phyloP scores from a whole-genome alignment of 2,888 invertebrate genomes.

The Amiota minor region DNA sequence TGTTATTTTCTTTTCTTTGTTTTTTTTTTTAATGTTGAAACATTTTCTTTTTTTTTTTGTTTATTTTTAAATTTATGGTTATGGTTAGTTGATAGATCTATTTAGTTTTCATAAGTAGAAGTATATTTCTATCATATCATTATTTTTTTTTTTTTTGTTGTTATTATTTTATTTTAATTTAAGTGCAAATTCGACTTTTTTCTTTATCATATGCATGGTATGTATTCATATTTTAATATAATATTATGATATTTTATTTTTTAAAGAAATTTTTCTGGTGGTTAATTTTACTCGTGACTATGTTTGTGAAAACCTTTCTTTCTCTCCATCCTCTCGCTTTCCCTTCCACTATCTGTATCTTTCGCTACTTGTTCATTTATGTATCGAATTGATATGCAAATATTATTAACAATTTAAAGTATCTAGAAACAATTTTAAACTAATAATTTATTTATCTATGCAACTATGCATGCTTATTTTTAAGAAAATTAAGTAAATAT shows the following conservation, averaged over 20 bases:
- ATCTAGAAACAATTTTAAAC: conserved; percentile 31
- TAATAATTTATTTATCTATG: conserved; percentile 26
- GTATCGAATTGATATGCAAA: conserved; percentile 36
- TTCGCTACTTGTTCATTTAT: not conserved
- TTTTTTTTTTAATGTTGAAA: conserved; percentile 7
- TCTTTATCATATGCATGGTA: conserved; percentile 1
- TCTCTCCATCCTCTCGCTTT: too few relatives aligned
- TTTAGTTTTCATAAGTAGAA: not conserved
- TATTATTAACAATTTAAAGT: not conserved
- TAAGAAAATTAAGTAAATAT: conserved; percentile 34
- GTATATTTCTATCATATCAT: not conserved
- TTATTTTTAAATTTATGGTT: not conserved
- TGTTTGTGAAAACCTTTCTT: not conserved
- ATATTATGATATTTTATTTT: conserved; percentile 1
- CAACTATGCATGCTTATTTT: conserved; percentile 35
- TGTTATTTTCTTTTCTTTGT: not conserved
- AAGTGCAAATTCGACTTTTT: conserved; percentile 24
- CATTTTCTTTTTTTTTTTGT: not conserved
- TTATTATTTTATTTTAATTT: not conserved
- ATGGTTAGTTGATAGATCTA: not conserved
- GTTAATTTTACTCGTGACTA: conserved; percentile 13
- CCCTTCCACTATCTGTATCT: not conserved
- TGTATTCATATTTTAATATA: not conserved
- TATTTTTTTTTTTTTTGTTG: not conserved
- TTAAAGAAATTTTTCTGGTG: conserved; percentile 39